Evolutionary conservation across 2,888 invertebrate genomes (phyloP), one percentile per base, ranked within the genome.

Genomic region (Taenaris catops): DNA sequence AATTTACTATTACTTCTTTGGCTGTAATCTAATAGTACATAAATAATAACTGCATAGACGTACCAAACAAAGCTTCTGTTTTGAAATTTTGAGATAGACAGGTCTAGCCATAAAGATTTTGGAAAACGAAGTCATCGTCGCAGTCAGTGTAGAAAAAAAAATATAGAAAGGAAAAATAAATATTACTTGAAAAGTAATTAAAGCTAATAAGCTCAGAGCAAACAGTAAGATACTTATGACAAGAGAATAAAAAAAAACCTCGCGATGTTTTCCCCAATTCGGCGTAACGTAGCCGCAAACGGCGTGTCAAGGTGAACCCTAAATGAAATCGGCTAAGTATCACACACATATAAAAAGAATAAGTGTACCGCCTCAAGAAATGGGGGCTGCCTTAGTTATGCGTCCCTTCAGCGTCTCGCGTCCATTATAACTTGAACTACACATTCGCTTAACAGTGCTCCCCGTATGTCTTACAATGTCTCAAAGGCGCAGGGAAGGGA

Each of bases 291-390:
- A 56, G 58, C 81, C 83, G 60, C 79, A 70, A 81, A 79, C 75
- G 74, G 60, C 69, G 75, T 80, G 81, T 76, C 71, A 73, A 75
- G 76, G 83, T 73, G 61, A 63, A 53, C 68, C 66, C 55, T 60
- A 58, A 49, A 61, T 59, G 54, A 64, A 72, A 69, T 68, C 64
- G 54, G 55, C 58, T 56, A 58, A 67, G 65, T 71, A 75, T 71
- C 75, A 71, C 70, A 76, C 63, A 76, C 68, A 66, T 64, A 75
- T 61, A 72, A 58, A 63, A 57, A 51, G 49, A 46, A 53, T 49
- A 49, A 55, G 54, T 51, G 62, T 63, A 68, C 61, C 56, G 78
- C 76, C 80, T 66, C 59, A 63, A 80, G 81, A 61, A 76, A 81
- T 63, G 61, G 75, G 80, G 73, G 67, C 67, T 66, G 69, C 65